Percentiles rank a stretch among this genome's conserved stretches.
phyloP scores from a whole-genome alignment of 2,888 invertebrate genomes.

The Melikaiella ostensackeni region DNA sequence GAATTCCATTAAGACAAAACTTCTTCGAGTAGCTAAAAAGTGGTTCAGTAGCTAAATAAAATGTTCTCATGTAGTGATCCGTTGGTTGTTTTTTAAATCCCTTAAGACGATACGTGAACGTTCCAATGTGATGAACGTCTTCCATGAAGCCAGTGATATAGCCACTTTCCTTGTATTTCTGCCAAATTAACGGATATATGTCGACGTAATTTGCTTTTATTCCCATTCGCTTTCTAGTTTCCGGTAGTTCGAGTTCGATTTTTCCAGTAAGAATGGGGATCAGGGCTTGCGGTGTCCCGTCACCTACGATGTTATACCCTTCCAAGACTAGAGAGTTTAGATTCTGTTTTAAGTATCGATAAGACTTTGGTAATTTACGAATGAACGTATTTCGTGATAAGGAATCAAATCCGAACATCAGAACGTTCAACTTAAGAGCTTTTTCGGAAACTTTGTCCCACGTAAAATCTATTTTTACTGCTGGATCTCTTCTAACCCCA shows the following conservation, averaged over 20 bases:
- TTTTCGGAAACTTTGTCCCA: slow-evolving; percentile 78
- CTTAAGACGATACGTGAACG: slow-evolving; percentile 93
- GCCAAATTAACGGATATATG: slow-evolving; percentile 92
- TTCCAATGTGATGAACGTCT: slow-evolving; percentile 90
- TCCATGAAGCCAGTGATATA: slow-evolving; percentile 90
- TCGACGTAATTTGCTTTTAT: slow-evolving; percentile 84
- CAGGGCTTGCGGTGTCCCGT: slow-evolving; percentile 91
- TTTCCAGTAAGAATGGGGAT: slow-evolving; percentile 92
- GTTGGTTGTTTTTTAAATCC: slow-evolving; percentile 91
- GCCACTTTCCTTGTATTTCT: slow-evolving; percentile 84
- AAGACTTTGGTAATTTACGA: slow-evolving; percentile 87
- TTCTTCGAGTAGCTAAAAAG: slow-evolving; percentile 80
- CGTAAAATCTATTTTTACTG: slow-evolving; percentile 74
- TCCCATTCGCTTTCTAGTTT: slow-evolving; percentile 85
- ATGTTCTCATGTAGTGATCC: slow-evolving; percentile 93
- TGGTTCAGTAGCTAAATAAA: slow-evolving; percentile 84
- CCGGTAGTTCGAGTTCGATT: slow-evolving; percentile 92
- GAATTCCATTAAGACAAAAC: slow-evolving; percentile 85
- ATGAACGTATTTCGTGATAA: slow-evolving; percentile 90
- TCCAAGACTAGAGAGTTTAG: slow-evolving; percentile 83
- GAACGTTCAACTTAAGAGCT: slow-evolving; percentile 82
- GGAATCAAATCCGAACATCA: slow-evolving; percentile 94
- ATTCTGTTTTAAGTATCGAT: slow-evolving; percentile 82
- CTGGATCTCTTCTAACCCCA: slow-evolving; percentile 79
- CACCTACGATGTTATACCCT: slow-evolving; percentile 91